phyloP scores from a whole-genome alignment of 1,140 invertebrate genomes.

The Probaryconus sp. region DNA sequence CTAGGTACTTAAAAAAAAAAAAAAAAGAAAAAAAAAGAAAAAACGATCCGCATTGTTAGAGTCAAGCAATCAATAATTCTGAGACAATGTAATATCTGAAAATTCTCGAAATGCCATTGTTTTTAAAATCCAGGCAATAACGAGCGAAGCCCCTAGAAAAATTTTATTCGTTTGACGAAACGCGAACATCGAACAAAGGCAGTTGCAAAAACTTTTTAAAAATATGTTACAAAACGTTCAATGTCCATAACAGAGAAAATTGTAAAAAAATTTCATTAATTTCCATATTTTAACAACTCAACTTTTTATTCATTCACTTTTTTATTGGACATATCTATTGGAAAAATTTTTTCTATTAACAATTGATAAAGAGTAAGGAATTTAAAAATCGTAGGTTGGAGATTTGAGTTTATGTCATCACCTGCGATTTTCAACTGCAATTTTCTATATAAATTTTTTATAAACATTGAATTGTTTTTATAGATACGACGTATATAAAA shows the following conservation, averaged over 20 bases:
- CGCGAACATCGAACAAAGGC: slow-evolving; percentile 5
- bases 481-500: too few species aligned
- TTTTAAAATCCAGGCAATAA: neutral
- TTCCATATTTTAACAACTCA: too few species aligned
- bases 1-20: too few species aligned
- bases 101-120: slow-evolving; percentile 3
- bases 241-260: slow-evolving; percentile 12
- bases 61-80: slow-evolving; percentile 32
- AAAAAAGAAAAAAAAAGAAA: slow-evolving; percentile 41
- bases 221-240: slow-evolving; percentile 32
- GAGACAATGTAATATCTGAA: neutral
- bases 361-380: too few species aligned
- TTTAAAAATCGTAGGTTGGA: too few species aligned
- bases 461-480: too few species aligned
- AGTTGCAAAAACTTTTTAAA: neutral
- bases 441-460: too few species aligned
- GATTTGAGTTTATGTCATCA: too few species aligned
- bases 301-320: too few species aligned
- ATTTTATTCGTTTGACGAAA: slow-evolving; percentile 20
- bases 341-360: too few species aligned
- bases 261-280: slow-evolving; percentile 3
- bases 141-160: slow-evolving; percentile 30
- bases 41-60: slow-evolving; percentile 28
- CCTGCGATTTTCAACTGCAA: too few species aligned
- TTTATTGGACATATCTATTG: too few species aligned